Conservation (phyloP, 2,113 vertebrate genomes). For the Periophthalmodon schlosseri region DNA sequence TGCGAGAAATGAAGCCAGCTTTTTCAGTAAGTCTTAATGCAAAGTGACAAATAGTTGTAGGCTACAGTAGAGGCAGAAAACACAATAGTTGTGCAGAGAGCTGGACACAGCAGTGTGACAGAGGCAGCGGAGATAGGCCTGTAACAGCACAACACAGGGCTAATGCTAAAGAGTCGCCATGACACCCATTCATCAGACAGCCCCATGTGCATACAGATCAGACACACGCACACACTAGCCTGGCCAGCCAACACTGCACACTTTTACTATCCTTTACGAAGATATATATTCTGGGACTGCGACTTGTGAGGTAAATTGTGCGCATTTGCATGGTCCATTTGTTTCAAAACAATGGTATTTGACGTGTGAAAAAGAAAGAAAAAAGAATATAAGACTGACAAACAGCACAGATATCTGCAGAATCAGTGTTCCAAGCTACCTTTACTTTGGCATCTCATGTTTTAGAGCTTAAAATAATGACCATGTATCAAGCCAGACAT, state of each 20-base stretch:
- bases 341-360: too few relatives aligned
- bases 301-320: too few relatives aligned
- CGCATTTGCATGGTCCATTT: too few relatives aligned
- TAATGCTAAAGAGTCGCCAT: conserved; percentile 64
- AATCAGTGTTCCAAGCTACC: too few relatives aligned
- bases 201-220: conserved; percentile 51
- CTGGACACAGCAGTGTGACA: conserved; percentile 1
- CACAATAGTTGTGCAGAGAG: not conserved
- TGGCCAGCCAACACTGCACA: not conserved
- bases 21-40: not conserved
- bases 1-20: not conserved
- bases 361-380: too few relatives aligned
- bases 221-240: not conserved
- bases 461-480: too few relatives aligned
- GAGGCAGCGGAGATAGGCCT: conserved; percentile 33
- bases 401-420: too few relatives aligned
- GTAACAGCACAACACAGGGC: conserved; percentile 50
- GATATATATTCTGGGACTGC: too few relatives aligned
- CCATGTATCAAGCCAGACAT: too few relatives aligned
- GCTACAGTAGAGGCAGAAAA: not conserved
- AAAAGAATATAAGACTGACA: too few relatives aligned
- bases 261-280: too few relatives aligned
- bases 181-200: conserved; percentile 69
- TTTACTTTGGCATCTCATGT: too few relatives aligned
- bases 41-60: not conserved